phyloP scores from a whole-genome alignment of 2,113 vertebrate species.

The Psammodynastes pulverulentus region DNA sequence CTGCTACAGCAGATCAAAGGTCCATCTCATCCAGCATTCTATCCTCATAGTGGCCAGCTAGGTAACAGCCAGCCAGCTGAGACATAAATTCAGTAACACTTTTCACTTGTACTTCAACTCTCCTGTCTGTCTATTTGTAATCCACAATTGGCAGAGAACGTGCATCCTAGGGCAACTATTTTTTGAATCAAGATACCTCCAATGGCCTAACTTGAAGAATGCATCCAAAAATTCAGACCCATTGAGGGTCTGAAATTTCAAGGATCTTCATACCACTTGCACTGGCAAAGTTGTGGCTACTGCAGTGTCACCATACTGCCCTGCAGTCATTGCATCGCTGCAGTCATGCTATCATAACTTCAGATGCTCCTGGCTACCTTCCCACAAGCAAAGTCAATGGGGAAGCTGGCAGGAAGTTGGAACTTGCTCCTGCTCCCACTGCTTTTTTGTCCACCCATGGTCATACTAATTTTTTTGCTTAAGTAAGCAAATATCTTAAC shows the following conservation, averaged over 20 bases:
- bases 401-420: neutral
- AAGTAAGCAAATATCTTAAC: neutral
- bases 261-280: neutral
- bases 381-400: neutral
- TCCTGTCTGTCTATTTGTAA: neutral
- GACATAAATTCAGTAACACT: neutral
- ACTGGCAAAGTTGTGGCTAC: neutral
- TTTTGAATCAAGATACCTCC: neutral
- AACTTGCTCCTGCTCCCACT: neutral
- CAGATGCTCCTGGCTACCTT: neutral
- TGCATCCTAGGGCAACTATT: neutral
- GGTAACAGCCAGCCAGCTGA: neutral
- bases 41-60: neutral
- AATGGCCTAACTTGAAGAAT: neutral
- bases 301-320: neutral
- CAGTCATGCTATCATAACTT: neutral
- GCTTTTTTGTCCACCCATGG: neutral
- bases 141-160: neutral
- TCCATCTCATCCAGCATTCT: neutral
- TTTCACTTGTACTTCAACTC: neutral
- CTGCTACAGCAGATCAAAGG: neutral
- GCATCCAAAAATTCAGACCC: neutral
- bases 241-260: neutral
- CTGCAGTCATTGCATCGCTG: neutral
- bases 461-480: neutral